Conservation (phyloP, 2,797 vertebrate species). For the Crax fasciolata region DNA sequence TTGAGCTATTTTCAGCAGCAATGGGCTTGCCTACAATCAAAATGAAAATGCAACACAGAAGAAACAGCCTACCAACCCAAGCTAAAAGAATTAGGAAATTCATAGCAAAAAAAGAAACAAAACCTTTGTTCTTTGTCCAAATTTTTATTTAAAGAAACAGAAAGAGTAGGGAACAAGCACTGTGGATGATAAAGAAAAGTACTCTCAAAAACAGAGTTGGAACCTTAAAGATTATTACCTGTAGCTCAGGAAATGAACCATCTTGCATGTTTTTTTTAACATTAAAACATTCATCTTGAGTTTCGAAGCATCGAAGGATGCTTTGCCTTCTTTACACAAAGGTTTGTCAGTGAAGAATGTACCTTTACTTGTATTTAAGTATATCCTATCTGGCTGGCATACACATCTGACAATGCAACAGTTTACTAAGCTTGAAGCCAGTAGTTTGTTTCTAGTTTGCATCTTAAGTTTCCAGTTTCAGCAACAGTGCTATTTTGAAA, state of each 20-base stretch:
- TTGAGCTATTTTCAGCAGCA: constrained; percentile 90
- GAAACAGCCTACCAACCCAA: constrained; percentile 45
- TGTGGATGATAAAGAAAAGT: background rate
- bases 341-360: background rate
- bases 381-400: background rate
- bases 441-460: constrained; percentile 52
- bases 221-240: constrained; percentile 23
- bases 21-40: constrained; percentile 83
- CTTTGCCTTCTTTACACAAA: background rate
- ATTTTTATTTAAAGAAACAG: constrained; percentile 74
- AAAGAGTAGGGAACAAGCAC: constrained; percentile 21
- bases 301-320: constrained; percentile 16
- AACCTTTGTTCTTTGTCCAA: constrained; percentile 65
- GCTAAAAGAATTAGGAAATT: constrained; percentile 68
- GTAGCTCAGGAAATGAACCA: background rate
- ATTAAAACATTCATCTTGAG: background rate
- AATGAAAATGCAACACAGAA: constrained; percentile 71
- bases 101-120: constrained; percentile 41
- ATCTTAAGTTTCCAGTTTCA: constrained; percentile 66
- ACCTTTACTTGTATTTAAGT: constrained; percentile 5
- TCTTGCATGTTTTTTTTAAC: background rate
- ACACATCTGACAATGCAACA: background rate
- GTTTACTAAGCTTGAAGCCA: constrained; percentile 25
- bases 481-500: constrained; percentile 74
- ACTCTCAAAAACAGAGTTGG: background rate